A percentile compares a stretch with the other conserved stretches of the same genome.
phyloP scores from a whole-genome alignment of 2,797 vertebrate species.

The Enteromius anoplus region DNA sequence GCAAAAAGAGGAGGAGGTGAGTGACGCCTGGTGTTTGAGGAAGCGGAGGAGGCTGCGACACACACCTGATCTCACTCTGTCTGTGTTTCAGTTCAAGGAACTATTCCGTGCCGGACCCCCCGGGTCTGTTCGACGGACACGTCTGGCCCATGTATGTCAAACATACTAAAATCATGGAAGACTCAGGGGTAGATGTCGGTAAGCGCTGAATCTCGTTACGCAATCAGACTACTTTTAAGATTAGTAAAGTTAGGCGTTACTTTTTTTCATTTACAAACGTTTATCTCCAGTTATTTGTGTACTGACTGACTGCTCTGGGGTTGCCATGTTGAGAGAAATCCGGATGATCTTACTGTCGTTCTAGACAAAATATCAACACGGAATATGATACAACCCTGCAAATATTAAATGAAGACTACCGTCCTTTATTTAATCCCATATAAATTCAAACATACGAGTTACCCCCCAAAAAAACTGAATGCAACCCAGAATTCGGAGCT shows the following conservation, averaged over 20 bases:
- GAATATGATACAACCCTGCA: too few relatives aligned
- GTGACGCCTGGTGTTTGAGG: constrained; percentile 28
- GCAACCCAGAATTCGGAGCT: too few relatives aligned
- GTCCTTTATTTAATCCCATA: too few relatives aligned
- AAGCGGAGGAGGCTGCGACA: not conserved
- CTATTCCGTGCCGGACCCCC: constrained; percentile 89
- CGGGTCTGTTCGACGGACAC: constrained; percentile 89
- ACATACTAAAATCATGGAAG: constrained; percentile 88
- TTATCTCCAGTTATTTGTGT: too few relatives aligned
- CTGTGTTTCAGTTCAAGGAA: constrained; percentile 82
- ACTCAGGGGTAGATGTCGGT: constrained; percentile 82
- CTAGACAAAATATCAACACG: too few relatives aligned
- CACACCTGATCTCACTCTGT: not conserved
- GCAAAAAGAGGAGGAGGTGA: constrained; percentile 92
- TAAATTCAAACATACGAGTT: too few relatives aligned
- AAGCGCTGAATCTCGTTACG: constrained; percentile 54
- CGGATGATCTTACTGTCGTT: too few relatives aligned
- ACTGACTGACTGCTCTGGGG: too few relatives aligned
- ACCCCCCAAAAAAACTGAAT: too few relatives aligned
- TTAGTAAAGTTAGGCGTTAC: not conserved
- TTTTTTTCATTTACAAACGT: not conserved
- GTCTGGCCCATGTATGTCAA: constrained; percentile 95
- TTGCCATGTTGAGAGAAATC: too few relatives aligned
- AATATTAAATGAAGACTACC: too few relatives aligned
- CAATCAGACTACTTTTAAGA: not conserved